Conservation (phyloP, 2,113 vertebrate species). For the Ivindomyrus marchei region DNA sequence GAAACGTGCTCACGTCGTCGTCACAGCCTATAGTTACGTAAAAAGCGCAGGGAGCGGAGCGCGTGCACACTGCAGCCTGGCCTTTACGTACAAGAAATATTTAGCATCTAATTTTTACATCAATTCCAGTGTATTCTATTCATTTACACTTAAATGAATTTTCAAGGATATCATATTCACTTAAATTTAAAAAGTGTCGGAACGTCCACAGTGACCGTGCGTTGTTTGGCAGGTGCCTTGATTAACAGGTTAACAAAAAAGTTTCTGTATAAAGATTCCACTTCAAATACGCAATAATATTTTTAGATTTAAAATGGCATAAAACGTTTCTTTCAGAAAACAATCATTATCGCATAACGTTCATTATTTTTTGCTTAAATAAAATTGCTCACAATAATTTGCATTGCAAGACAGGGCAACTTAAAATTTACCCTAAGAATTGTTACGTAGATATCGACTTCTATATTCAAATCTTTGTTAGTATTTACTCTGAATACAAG, state of each 20-base stretch:
- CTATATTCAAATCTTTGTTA: neutral
- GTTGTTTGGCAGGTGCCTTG: neutral
- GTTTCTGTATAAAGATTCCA: neutral
- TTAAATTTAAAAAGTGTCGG: neutral
- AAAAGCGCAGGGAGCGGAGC: neutral
- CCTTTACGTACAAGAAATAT: neutral
- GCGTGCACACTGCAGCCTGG: neutral
- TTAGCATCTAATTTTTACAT: neutral
- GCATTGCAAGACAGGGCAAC: neutral
- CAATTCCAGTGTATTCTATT: neutral
- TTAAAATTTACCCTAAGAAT: neutral
- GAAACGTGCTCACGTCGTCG: neutral
- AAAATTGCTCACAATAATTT: neutral
- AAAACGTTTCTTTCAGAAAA: neutral
- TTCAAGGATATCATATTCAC: neutral
- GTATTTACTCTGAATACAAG: neutral
- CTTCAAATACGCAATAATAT: neutral
- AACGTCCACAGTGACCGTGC: neutral
- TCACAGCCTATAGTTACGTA: neutral
- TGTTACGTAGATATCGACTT: neutral
- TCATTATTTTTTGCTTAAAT: neutral
- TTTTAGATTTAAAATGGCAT: neutral
- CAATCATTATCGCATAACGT: neutral
- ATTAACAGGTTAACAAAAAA: neutral
- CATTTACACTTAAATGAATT: neutral